phyloP scores from a whole-genome alignment of 1,140 invertebrate species.

The Hypsibius dujardini region DNA sequence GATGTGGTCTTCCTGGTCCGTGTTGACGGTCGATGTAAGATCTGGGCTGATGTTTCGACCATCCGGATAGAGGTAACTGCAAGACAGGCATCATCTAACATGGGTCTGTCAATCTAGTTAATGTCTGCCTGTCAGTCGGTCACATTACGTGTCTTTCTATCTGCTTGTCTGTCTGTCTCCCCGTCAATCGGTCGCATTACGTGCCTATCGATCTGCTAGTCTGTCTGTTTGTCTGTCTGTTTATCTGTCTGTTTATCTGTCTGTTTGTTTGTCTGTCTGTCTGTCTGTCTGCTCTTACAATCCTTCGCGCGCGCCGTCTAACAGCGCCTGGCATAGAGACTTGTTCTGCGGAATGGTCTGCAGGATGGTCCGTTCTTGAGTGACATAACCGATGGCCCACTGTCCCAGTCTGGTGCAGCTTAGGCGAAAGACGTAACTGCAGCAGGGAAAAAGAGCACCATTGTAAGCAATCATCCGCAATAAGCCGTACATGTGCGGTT shows the following conservation, averaged over 20 bases:
- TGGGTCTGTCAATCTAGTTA: no score
- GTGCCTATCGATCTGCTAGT: no score
- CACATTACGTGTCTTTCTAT: no score
- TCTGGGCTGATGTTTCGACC: conserved; percentile 81
- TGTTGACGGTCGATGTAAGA: conserved; percentile 72
- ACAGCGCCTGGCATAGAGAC: conserved; percentile 85
- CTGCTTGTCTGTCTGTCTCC: no score
- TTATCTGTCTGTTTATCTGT: no score
- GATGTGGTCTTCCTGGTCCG: conserved; percentile 84
- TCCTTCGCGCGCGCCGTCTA: conserved; percentile 91
- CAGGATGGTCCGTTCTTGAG: conserved; percentile 86
- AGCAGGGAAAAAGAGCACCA: no score
- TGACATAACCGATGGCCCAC: conserved; percentile 99
- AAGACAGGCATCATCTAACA: conserved; percentile 14
- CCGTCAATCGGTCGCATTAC: no score
- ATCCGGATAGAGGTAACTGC: conserved; percentile 89
- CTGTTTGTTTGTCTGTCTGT: no score
- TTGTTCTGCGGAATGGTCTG: conserved; percentile 99
- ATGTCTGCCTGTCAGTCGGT: no score
- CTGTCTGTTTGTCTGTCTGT: no score
- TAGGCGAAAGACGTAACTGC: conserved; percentile 64
- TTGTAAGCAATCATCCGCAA: no score
- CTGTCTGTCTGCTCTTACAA: conserved; percentile 44
- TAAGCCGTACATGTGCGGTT: no score
- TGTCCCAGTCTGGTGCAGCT: conserved; percentile 94